phyloP scores from a whole-genome alignment of 1,140 invertebrate genomes.

The Heliconius melpomene region DNA sequence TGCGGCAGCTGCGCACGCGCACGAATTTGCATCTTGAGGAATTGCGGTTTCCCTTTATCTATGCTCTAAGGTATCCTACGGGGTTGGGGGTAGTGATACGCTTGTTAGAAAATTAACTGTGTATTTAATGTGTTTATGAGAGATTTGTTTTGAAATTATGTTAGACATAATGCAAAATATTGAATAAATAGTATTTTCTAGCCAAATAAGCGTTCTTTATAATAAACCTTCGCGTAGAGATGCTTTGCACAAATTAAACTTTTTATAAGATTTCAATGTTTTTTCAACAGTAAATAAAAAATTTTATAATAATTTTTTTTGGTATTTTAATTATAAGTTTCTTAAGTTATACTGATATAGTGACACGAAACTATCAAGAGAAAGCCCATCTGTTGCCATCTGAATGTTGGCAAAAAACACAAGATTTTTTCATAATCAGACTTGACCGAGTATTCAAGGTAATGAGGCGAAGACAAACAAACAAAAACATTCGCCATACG shows the following conservation, averaged over 20 bases:
- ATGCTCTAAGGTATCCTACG: background rate
- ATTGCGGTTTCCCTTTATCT: conserved; percentile 21
- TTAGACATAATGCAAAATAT: too few species aligned
- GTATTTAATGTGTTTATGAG: background rate
- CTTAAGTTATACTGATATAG: background rate
- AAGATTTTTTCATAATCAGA: conserved; percentile 11
- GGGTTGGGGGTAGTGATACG: background rate
- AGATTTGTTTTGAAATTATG: too few species aligned
- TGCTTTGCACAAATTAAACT: too few species aligned
- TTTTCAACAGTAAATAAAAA: too few species aligned
- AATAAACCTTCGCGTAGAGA: too few species aligned
- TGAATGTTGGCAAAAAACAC: background rate
- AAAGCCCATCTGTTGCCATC: background rate
- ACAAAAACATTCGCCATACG: conserved; percentile 49
- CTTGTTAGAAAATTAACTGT: background rate
- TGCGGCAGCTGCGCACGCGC: conserved; percentile 44
- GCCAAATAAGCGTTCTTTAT: too few species aligned
- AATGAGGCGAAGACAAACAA: conserved; percentile 42
- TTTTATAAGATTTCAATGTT: too few species aligned
- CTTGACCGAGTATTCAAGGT: conserved; percentile 31
- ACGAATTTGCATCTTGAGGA: conserved; percentile 40
- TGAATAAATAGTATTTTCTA: too few species aligned
- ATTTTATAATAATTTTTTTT: too few species aligned
- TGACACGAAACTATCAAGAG: background rate
- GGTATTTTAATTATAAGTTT: too few species aligned